Percentiles rank a stretch among this genome's conserved stretches.
Evolutionary conservation across 2,113 vertebrate genomes (phyloP).

Genomic region (Sus scrofa): T2T-Sscrofa CM000812.6:144467001-144467500

Average conservation of each 20-base stretch:
- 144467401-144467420: not conserved
- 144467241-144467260: not conserved
- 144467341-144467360: not conserved
- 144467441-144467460: not conserved
- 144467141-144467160: slow-evolving; percentile 42
- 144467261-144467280: not conserved
- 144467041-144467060: slow-evolving; percentile 75
- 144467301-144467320: not conserved
- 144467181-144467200: slow-evolving; percentile 39
- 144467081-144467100: slow-evolving; percentile 62
- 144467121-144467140: slow-evolving; percentile 51
- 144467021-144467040: slow-evolving; percentile 75
- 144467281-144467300: not conserved
- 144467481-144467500: not conserved
- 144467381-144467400: not conserved
- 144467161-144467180: slow-evolving; percentile 33
- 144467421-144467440: not conserved
- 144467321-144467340: not conserved
- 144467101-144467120: slow-evolving; percentile 63
- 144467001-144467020: slow-evolving; percentile 77
- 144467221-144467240: not conserved
- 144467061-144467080: slow-evolving; percentile 79
- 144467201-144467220: slow-evolving; percentile 9
- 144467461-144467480: not conserved
- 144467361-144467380: not conserved